Base-by-base conservation (phyloP, 2,888 invertebrate genomes). In the Gymnosoma rotundatum region DNA sequence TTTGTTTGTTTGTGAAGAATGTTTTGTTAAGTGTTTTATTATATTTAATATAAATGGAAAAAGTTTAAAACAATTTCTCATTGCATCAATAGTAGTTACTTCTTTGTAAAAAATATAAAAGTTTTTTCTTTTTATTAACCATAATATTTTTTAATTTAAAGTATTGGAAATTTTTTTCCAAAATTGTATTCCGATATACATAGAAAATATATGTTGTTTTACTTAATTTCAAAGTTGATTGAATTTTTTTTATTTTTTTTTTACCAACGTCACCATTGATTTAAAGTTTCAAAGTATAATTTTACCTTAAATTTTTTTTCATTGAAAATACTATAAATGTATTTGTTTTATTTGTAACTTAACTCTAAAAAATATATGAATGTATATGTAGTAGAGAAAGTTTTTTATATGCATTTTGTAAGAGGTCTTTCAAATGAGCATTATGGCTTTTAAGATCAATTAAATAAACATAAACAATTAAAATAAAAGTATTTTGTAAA, bases 151-250 rank as follows among this genome's bases (percentile, higher is more conserved):
- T 32, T 5, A 32, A 32, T 32, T 32, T 32, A 6, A 70, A 45
- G 67, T 88, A 86, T 18, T 52, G 50, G 20, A n/a, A 52, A 12
- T 5, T 32, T 8, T 52, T 52, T 18, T 83, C 88, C 89, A 89
- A 89, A 89, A 89, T 90, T 90, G 83, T 87, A 89, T 90, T 89
- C 89, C 89, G 89, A 88, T 89, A 88, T 86, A 87, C 83, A 87
- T 82, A 78, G 21, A 66, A 76, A 78, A 79, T 70, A 69, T 52
- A 60, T 83, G 21, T 60, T 69, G 2, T 48, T 69, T 69, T 32
- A 25, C 2, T 72, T 54, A 2, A 9, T 2, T 38, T 38, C 6
- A 5, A 38, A 38, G 6, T 25, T 4, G 25, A 38, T 25, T 14
- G 58, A 58, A 66, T 36, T 36, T 52, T 36, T 16, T 12, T 0